Base-by-base conservation (phyloP, 1,140 invertebrate genomes). In the Dinothrombium tinctorium region DNA sequence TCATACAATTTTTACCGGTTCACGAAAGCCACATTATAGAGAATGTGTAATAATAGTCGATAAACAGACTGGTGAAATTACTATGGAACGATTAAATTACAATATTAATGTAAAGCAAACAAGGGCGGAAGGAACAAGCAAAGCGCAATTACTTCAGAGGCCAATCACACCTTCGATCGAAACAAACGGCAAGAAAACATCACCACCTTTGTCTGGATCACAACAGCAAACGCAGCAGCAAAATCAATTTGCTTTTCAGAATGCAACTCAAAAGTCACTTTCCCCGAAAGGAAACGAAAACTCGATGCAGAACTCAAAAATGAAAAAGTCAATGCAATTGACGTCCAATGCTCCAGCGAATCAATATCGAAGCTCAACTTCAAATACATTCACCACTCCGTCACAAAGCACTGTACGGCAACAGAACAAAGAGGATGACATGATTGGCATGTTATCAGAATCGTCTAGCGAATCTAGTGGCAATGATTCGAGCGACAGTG, bases 11-110 rank as follows among this genome's bases (percentile, higher is more conserved):
- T 92, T 87, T 58, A 87, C 84, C 62, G 86, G 87, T 33, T 81
- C 79, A 52, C 76, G 87, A 54, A 69, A 74, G 54, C 78, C 81
- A 29, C 82, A 81, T 57, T 68, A 72, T 37, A 81, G 86, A 64
- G 86, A 94, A 65, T 95, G 86, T 64, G 79, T 95, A 32, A 66
- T 94, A 8, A 86, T 95, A 39, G 81, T 89, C 47, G 83, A 94
- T 59, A 72, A 74, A 56, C 64, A 67, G 31, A 94, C 83, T 3
- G 84, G 86, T 37, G 80, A 86, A 61, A 76, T 92, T 48, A 86
- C 77, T 14, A 59, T 95, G 42, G 87, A 95, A 60, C 80, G 77
- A 60, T 65, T 95, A 33, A 72, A 73, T 28, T 74, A 74, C 49
- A 86, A 80, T 62, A 79, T 92, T 51, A 78, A 80, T 67, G 72